These are phyloP conservation scores for Drosophila guanche DNA, from an alignment of 1,140 invertebrate species.

Conservation along the genomic window DNA sequence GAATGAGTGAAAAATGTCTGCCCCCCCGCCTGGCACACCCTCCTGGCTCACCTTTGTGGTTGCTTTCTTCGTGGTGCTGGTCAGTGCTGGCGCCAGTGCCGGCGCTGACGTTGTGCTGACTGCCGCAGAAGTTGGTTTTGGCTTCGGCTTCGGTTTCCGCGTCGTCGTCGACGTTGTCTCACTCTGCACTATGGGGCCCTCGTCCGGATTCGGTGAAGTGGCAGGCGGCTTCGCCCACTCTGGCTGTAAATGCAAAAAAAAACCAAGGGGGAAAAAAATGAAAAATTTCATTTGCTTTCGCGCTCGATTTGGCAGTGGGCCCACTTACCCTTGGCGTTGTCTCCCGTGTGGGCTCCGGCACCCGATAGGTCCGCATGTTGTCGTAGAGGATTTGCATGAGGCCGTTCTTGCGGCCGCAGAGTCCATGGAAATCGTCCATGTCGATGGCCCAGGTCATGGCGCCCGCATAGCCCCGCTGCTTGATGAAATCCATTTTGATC, in stretches of 20 bases:
- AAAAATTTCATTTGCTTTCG: slow-evolving; percentile 5
- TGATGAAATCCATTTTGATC: slow-evolving; percentile 94
- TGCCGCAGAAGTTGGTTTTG: slow-evolving; percentile 60
- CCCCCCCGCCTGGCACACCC: too few species aligned
- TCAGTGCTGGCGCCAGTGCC: slow-evolving; percentile 34
- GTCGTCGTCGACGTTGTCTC: slow-evolving; percentile 76
- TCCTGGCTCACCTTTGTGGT: slow-evolving; percentile 59
- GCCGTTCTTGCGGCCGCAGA: slow-evolving; percentile 90
- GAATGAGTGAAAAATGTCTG: not conserved
- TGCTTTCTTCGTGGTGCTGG: slow-evolving; percentile 63
- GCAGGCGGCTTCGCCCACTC: slow-evolving; percentile 89
- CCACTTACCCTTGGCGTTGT: slow-evolving; percentile 87
- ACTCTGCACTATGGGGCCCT: slow-evolving; percentile 63
- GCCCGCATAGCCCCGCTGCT: slow-evolving; percentile 91
- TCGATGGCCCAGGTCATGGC: slow-evolving; percentile 96
- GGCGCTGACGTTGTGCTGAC: slow-evolving; percentile 51
- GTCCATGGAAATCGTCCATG: slow-evolving; percentile 92
- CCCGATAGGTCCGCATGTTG: slow-evolving; percentile 89
- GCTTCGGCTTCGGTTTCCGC: slow-evolving; percentile 71
- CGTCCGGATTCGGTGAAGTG: slow-evolving; percentile 84
- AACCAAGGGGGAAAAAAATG: not conserved
- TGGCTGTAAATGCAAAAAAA: slow-evolving; percentile 84
- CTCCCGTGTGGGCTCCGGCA: slow-evolving; percentile 87
- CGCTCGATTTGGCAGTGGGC: slow-evolving; percentile 82
- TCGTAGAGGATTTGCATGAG: slow-evolving; percentile 89